Evolutionary conservation across 2,797 vertebrate genomes (phyloP).

Genomic region (Sebastes goodei): DNA sequence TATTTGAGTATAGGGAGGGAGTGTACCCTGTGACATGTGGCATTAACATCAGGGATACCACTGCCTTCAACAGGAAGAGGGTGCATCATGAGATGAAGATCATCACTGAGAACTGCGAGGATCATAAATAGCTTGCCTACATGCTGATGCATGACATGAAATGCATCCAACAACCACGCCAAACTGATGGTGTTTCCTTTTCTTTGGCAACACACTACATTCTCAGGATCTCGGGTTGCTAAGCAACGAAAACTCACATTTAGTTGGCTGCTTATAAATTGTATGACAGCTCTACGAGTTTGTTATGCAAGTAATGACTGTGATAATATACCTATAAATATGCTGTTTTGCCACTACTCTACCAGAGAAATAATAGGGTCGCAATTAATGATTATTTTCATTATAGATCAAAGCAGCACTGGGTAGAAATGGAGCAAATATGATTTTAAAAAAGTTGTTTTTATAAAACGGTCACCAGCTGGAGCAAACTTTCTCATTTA

Average conservation of each 20-base stretch:
- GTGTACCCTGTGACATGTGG: not conserved
- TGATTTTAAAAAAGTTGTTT: no score
- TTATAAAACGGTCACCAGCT: no score
- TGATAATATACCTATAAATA: slow-evolving; percentile 33
- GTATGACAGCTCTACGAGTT: slow-evolving; percentile 38
- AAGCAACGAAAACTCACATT: slow-evolving; percentile 56
- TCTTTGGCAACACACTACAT: slow-evolving; percentile 34
- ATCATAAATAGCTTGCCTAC: slow-evolving; percentile 42
- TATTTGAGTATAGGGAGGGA: not conserved
- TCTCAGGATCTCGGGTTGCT: slow-evolving; percentile 54
- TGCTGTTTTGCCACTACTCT: not conserved
- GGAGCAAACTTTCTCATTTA: no score
- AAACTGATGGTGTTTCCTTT: slow-evolving; percentile 28
- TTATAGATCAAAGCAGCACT: not conserved
- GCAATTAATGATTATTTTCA: not conserved
- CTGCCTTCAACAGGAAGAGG: slow-evolving; percentile 9
- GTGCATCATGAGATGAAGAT: slow-evolving; percentile 20
- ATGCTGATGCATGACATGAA: slow-evolving; percentile 32
- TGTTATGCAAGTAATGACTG: slow-evolving; percentile 46
- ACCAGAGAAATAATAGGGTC: not conserved
- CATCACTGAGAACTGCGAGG: slow-evolving; percentile 1
- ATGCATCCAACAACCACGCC: slow-evolving; percentile 23
- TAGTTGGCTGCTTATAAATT: slow-evolving; percentile 30
- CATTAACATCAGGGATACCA: slow-evolving; percentile 5
- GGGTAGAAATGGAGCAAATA: no score